phyloP scores from a whole-genome alignment of 2,888 invertebrate genomes.

The Fragum sueziense region DNA sequence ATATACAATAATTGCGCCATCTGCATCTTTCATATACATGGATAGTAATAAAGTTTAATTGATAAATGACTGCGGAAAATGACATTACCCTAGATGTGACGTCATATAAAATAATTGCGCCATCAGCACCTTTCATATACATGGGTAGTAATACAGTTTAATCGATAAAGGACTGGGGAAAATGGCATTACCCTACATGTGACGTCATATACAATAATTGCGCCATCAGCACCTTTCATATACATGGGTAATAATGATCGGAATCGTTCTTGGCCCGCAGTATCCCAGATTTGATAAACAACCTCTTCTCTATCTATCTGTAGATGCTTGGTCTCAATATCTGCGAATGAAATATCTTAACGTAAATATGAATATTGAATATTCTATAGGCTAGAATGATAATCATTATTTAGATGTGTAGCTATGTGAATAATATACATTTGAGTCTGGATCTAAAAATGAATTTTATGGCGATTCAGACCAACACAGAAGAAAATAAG shows the following conservation, averaged over 20 bases:
- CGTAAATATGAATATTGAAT: too few species aligned
- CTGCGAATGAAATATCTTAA: too few species aligned
- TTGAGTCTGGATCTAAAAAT: too few species aligned
- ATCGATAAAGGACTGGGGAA: neutral
- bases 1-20: constrained; percentile 49
- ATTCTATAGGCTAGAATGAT: too few species aligned
- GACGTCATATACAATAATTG: constrained; percentile 47
- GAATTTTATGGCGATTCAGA: too few species aligned
- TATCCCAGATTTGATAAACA: constrained; percentile 54
- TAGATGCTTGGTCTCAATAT: constrained; percentile 45
- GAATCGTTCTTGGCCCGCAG: constrained; percentile 51
- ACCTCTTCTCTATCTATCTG: constrained; percentile 27
- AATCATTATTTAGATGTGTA: too few species aligned
- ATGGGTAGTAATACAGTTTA: constrained; percentile 28
- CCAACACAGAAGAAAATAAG: too few species aligned
- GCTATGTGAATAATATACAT: too few species aligned
- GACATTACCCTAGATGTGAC: constrained; percentile 44
- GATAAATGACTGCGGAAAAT: neutral
- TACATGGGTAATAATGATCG: constrained; percentile 48
- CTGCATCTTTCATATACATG: constrained; percentile 45
- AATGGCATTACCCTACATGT: constrained; percentile 50
- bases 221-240: constrained; percentile 48
- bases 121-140: constrained; percentile 48
- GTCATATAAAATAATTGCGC: constrained; percentile 48
- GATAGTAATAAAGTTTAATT: too few species aligned